A percentile compares a stretch with the other conserved stretches of the same genome.
Evolutionary conservation across 92 coral and sea anemone genomes (phyloP).

Genomic region (Zoanthus sociatus): DNA sequence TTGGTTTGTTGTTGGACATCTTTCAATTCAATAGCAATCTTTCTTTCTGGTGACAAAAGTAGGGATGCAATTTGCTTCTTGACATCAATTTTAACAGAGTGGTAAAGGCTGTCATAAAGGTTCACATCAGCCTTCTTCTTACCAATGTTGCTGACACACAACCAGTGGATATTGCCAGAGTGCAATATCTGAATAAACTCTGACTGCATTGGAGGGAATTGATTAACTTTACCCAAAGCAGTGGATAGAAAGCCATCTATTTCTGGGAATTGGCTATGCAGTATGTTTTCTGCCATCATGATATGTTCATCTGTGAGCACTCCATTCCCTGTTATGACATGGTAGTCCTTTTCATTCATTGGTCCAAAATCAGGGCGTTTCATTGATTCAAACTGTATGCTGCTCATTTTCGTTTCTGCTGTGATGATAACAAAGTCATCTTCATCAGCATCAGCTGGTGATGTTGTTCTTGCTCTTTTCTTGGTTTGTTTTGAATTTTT

Average conservation of each 20-base stretch:
- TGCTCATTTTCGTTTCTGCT: no score
- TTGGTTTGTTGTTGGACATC: constrained; percentile 1
- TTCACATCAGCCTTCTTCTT: not conserved
- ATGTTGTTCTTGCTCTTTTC: no score
- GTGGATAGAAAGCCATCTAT: not conserved
- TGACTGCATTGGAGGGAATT: not conserved
- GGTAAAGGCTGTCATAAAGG: not conserved
- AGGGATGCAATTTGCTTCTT: not conserved
- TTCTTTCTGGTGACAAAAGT: not conserved
- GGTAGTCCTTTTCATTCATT: no score
- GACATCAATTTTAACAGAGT: not conserved
- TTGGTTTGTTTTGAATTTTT: no score
- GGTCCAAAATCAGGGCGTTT: no score
- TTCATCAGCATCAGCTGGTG: no score
- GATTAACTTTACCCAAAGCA: not conserved
- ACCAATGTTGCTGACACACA: not conserved
- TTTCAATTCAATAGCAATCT: not conserved
- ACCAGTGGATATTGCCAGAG: not conserved
- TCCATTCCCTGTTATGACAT: not conserved
- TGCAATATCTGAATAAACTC: not conserved
- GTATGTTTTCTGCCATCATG: not conserved
- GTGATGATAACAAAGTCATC: no score
- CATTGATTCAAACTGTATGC: no score
- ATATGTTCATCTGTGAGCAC: not conserved
- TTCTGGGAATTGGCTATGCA: not conserved